Percentiles rank a stretch among this genome's conserved stretches.
phyloP scores from a whole-genome alignment of 1,140 invertebrate species.

The Eulimnadia texana region DNA sequence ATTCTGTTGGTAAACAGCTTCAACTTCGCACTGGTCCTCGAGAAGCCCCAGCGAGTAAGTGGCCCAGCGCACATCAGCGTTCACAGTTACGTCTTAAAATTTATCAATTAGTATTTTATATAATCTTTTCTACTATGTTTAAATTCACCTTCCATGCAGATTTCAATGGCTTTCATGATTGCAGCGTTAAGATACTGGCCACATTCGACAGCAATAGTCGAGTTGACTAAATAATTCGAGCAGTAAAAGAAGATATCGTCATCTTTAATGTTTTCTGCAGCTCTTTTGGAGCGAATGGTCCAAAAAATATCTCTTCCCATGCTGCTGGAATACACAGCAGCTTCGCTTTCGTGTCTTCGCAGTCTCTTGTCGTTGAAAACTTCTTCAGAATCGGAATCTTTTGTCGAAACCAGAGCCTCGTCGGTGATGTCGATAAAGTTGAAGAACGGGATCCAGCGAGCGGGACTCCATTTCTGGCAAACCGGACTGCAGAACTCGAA shows the following conservation, averaged over 20 bases:
- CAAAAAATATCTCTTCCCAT: conserved; percentile 11
- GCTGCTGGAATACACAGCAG: background rate
- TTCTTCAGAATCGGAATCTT: background rate
- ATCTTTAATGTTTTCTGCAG: background rate
- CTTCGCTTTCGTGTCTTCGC: background rate
- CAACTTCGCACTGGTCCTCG: conserved; percentile 17
- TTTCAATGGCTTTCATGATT: conserved; percentile 17
- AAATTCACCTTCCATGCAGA: conserved; percentile 14
- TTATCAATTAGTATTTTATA: background rate
- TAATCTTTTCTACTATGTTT: background rate
- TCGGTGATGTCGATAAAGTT: conserved; percentile 16
- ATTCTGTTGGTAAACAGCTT: conserved; percentile 3
- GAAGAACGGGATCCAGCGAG: conserved; percentile 7
- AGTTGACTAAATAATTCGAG: conserved; percentile 15
- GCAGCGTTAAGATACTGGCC: conserved; percentile 7
- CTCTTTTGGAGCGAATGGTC: background rate
- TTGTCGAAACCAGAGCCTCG: conserved; percentile 3
- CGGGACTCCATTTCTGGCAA: background rate
- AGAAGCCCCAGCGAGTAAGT: conserved; percentile 10
- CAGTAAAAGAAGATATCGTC: conserved; percentile 3
- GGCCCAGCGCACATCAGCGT: conserved; percentile 12
- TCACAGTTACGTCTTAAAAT: conserved; percentile 13
- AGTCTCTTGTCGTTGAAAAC: background rate
- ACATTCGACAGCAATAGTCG: conserved; percentile 16
- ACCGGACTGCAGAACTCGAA: conserved; percentile 11